Percentiles rank a stretch among this genome's conserved stretches.
phyloP scores from a whole-genome alignment of 2,113 vertebrate genomes.

The Eulacestoma nigropectus region DNA sequence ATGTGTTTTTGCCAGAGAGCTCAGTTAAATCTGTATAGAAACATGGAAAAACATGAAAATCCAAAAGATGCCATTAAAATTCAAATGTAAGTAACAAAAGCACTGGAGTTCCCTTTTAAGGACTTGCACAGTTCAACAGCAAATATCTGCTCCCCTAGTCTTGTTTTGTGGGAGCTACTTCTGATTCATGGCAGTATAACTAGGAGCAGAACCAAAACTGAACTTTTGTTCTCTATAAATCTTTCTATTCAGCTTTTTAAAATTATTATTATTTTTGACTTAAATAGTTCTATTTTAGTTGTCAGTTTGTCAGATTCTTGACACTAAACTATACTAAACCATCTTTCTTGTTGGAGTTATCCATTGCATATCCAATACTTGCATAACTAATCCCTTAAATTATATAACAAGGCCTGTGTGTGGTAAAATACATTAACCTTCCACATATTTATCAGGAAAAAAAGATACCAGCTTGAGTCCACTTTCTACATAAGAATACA shows the following conservation, averaged over 20 bases:
- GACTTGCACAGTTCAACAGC: neutral
- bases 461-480: neutral
- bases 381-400: neutral
- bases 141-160: neutral
- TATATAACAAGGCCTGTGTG: neutral
- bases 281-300: neutral
- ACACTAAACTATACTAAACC: neutral
- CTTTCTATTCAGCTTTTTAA: neutral
- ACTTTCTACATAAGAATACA: neutral
- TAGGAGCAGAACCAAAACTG: neutral
- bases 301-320: neutral
- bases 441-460: neutral
- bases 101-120: neutral
- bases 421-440: neutral
- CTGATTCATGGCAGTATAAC: neutral
- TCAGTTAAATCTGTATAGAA: neutral
- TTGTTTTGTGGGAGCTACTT: neutral
- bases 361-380: neutral
- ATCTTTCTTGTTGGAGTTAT: neutral
- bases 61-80: neutral
- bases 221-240: neutral
- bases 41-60: neutral
- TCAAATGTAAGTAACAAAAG: neutral
- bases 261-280: neutral
- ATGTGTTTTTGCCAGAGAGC: neutral